Evolutionary conservation across 2,113 vertebrate species (phyloP).

Genomic region (Colistium nudipinnis): DNA sequence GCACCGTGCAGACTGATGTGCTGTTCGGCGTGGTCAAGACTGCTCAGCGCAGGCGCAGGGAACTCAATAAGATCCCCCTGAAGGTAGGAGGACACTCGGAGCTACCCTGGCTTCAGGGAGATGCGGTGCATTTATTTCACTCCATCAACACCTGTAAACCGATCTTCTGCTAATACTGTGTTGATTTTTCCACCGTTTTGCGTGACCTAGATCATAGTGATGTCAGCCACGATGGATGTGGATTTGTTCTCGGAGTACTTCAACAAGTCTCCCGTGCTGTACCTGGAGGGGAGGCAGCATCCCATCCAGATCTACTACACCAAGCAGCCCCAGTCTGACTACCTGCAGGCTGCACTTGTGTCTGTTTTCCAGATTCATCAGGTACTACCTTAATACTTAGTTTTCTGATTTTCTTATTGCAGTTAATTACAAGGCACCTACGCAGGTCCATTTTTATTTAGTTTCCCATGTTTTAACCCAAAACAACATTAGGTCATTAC

Average conservation of each 20-base stretch:
- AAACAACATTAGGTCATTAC: no score
- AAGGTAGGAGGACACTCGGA: conserved; percentile 77
- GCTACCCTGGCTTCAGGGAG: neutral
- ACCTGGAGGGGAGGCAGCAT: conserved; percentile 94
- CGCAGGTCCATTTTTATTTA: neutral
- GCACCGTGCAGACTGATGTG: conserved; percentile 94
- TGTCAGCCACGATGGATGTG: conserved; percentile 99
- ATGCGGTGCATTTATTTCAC: neutral
- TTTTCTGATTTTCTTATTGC: no score
- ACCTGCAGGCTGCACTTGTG: conserved; percentile 94
- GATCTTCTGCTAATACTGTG: neutral
- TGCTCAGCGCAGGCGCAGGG: conserved; percentile 87
- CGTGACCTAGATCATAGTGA: conserved; percentile 86
- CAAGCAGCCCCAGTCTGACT: conserved; percentile 93
- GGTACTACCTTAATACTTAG: conserved; percentile 72
- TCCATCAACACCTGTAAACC: neutral
- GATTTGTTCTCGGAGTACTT: conserved; percentile 97
- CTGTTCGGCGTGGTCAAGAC: conserved; percentile 94
- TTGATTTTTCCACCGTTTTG: neutral
- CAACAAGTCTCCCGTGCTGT: conserved; percentile 92
- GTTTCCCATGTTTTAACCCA: no score
- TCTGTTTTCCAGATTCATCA: conserved; percentile 97
- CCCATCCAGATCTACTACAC: conserved; percentile 95
- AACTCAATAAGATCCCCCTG: conserved; percentile 86
- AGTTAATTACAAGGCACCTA: no score